phyloP scores from a whole-genome alignment of 2,113 vertebrate genomes.

The Cettia cetti region DNA sequence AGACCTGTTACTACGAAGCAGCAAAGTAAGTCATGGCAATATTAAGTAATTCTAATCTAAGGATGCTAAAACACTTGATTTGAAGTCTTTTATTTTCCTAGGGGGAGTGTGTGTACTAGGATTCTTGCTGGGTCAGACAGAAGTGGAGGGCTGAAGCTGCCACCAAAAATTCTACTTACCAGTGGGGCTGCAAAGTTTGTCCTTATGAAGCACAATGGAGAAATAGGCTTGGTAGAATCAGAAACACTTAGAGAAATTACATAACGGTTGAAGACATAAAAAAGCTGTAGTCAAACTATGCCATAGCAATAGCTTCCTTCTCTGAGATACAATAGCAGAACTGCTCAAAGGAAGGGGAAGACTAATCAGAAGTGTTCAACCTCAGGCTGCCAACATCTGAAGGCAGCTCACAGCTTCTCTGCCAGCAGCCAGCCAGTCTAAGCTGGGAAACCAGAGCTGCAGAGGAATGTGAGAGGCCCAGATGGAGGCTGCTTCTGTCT shows the following conservation, averaged over 20 bases:
- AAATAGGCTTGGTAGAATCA: not conserved
- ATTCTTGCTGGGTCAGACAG: not conserved
- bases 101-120: not conserved
- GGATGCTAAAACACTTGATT: not conserved
- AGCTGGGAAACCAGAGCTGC: not conserved
- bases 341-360: not conserved
- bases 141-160: not conserved
- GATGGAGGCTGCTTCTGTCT: not conserved
- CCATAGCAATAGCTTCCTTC: not conserved
- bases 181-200: not conserved
- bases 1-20: not conserved
- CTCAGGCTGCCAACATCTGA: not conserved
- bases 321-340: not conserved
- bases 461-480: not conserved
- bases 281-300: not conserved
- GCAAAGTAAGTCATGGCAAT: not conserved
- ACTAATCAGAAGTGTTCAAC: not conserved
- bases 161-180: not conserved
- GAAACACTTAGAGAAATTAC: not conserved
- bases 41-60: not conserved
- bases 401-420: not conserved
- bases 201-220: not conserved
- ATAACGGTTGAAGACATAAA: not conserved
- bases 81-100: not conserved
- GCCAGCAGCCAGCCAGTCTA: not conserved